phyloP scores from a whole-genome alignment of 2,888 invertebrate genomes.

The Cecidostiba fungosa region DNA sequence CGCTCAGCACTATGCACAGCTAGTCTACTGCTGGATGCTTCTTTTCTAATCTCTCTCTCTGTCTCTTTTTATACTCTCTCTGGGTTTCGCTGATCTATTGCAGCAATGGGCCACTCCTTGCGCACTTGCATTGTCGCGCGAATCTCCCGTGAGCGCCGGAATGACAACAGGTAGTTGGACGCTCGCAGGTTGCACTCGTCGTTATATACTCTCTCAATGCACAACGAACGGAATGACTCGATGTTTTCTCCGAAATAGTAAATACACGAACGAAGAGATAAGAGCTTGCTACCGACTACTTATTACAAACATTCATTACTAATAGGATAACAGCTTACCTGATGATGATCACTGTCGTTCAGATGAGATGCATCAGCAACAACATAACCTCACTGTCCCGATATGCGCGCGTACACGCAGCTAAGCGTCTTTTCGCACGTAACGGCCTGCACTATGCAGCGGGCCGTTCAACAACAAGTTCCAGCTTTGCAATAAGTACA shows the following conservation, averaged over 20 bases:
- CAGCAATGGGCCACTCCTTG: conserved; percentile 11
- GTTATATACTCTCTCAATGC: conserved; percentile 9
- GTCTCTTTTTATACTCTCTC: conserved; percentile 54
- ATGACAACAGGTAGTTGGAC: conserved; percentile 77
- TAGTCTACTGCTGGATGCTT: conserved; percentile 40
- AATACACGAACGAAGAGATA: neutral
- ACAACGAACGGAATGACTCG: neutral
- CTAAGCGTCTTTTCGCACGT: conserved; percentile 1
- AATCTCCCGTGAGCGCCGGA: neutral
- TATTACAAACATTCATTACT: neutral
- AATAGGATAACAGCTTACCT: neutral
- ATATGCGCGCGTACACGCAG: neutral
- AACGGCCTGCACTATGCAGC: neutral
- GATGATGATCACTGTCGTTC: neutral
- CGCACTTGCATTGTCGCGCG: conserved; percentile 1
- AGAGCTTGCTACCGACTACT: neutral
- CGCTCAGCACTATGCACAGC: conserved; percentile 9
- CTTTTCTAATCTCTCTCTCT: conserved; percentile 51
- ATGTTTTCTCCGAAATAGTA: neutral
- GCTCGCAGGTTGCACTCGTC: conserved; percentile 60
- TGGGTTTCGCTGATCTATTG: conserved; percentile 11
- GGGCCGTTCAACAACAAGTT: no score
- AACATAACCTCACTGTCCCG: conserved; percentile 7
- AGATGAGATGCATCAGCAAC: neutral
- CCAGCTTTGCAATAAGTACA: no score